Conservation (phyloP, 2,888 invertebrate species). For the Agonum fuliginosum region DNA sequence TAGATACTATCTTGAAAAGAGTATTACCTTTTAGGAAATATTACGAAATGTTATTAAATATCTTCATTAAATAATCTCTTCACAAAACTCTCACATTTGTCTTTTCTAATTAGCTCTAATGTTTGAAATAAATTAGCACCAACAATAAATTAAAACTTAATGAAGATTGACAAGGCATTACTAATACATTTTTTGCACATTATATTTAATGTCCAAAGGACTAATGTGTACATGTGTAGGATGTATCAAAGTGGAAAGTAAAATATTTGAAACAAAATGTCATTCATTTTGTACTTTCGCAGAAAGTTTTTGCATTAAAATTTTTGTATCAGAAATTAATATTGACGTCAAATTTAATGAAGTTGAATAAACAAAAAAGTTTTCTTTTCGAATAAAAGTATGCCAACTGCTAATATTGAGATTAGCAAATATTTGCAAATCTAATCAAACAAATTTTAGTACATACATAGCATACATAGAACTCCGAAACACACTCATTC, state of each 20-base stretch:
- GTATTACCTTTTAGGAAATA: not conserved
- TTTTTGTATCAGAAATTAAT: constrained; percentile 22
- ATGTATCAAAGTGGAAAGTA: constrained; percentile 13
- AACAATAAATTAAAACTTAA: constrained; percentile 11
- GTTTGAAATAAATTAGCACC: not conserved
- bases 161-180: constrained; percentile 21
- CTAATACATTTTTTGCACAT: constrained; percentile 19
- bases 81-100: constrained; percentile 12
- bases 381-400: not conserved
- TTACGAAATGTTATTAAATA: not conserved
- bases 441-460: too few relatives aligned
- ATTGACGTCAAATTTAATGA: constrained; percentile 2
- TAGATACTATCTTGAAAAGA: not conserved
- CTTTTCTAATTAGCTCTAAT: not conserved
- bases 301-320: constrained; percentile 2
- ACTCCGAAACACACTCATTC: too few relatives aligned
- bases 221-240: not conserved
- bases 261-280: constrained; percentile 22
- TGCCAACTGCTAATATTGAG: not conserved
- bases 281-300: constrained; percentile 6
- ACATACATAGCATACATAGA: too few relatives aligned
- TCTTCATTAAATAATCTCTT: not conserved
- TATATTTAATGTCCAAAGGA: constrained; percentile 3
- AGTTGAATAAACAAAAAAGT: not conserved
- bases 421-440: not conserved